Evolutionary conservation across 2,888 invertebrate species (phyloP).

Genomic region (Ecliptopera silaceata): DNA sequence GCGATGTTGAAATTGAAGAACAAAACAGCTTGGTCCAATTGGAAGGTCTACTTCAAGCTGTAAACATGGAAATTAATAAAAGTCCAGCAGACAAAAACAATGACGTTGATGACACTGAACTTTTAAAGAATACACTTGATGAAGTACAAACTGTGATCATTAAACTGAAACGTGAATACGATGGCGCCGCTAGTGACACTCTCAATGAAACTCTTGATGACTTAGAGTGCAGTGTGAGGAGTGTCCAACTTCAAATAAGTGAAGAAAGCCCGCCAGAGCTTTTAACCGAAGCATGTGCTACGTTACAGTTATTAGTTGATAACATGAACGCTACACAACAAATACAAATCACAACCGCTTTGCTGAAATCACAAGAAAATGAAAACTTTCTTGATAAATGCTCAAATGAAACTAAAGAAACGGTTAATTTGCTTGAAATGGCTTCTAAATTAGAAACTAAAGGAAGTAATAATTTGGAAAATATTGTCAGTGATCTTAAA

Average conservation of each 20-base stretch:
- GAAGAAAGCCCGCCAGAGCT: constrained; percentile 68
- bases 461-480: constrained; percentile 42
- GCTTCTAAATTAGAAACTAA: constrained; percentile 61
- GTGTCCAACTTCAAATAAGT: constrained; percentile 74
- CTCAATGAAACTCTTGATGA: constrained; percentile 78
- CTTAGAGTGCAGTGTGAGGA: constrained; percentile 78
- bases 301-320: constrained; percentile 62
- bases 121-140: constrained; percentile 64
- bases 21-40: constrained; percentile 56
- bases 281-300: constrained; percentile 71
- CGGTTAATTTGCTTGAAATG: constrained; percentile 68
- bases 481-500: constrained; percentile 49
- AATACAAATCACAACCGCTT: constrained; percentile 37
- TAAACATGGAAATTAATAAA: constrained; percentile 55
- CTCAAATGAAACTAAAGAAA: constrained; percentile 53
- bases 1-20: constrained; percentile 29
- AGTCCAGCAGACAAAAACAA: constrained; percentile 36
- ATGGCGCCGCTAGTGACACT: constrained; percentile 60
- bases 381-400: constrained; percentile 18
- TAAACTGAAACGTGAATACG: constrained; percentile 69
- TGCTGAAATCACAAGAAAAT: constrained; percentile 18
- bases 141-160: constrained; percentile 76
- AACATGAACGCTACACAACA: constrained; percentile 60
- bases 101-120: constrained; percentile 53
- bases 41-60: constrained; percentile 58